Conservation (phyloP, 2,113 vertebrate species). For the Motacilla tschutschensis region DNA sequence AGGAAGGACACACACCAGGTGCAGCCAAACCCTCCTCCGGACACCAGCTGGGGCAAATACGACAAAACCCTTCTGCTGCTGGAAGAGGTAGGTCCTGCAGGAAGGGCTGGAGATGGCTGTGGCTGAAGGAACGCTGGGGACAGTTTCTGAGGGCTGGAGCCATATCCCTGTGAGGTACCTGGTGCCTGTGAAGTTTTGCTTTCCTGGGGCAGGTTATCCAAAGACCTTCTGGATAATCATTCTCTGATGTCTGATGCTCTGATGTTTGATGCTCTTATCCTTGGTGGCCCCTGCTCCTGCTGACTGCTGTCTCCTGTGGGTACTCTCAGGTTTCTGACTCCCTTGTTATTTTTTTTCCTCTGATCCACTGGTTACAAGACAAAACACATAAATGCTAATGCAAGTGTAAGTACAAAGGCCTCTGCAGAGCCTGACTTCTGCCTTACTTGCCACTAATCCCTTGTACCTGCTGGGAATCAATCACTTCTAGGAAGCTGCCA, state of each 20-base stretch:
- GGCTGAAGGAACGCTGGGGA: background rate
- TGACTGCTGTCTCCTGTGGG: background rate
- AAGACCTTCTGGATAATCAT: background rate
- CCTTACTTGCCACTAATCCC: background rate
- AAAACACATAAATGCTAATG: background rate
- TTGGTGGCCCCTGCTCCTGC: rapidly evolving
- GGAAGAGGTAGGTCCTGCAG: background rate
- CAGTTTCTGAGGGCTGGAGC: background rate
- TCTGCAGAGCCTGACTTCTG: rapidly evolving
- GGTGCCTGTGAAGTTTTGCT: background rate
- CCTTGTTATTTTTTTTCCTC: background rate
- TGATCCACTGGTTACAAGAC: background rate
- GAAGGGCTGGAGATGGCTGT: background rate
- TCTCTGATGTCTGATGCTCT: background rate
- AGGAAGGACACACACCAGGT: background rate
- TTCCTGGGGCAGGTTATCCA: background rate
- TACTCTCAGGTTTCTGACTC: background rate
- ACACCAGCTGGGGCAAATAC: background rate
- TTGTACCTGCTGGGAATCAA: background rate
- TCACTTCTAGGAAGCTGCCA: background rate
- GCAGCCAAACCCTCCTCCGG: background rate
- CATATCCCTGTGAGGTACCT: background rate
- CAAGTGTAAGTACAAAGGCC: background rate
- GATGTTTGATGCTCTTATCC: background rate
- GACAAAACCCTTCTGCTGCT: background rate